phyloP scores from a whole-genome alignment of 2,888 invertebrate species.

The Caradrina clavipalpis region DNA sequence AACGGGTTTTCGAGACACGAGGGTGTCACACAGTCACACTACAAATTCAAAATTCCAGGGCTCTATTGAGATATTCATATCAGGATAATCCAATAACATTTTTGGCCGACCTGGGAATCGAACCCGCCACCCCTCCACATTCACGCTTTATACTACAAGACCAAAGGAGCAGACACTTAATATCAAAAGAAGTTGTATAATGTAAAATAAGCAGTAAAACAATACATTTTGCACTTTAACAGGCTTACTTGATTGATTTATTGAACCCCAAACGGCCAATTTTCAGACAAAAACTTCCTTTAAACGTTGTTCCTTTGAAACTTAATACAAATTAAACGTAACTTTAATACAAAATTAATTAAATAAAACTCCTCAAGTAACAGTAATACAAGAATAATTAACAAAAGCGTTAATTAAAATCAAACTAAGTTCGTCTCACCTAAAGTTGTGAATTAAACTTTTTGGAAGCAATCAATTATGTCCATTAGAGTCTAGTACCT shows the following conservation, averaged over 20 bases:
- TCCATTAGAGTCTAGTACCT: constrained; percentile 16
- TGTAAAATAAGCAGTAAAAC: too few species aligned
- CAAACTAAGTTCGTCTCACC: constrained; percentile 45
- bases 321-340: constrained; percentile 2
- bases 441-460: constrained; percentile 49
- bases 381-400: constrained; percentile 28
- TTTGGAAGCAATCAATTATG: constrained; percentile 50
- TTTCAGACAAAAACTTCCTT: background rate
- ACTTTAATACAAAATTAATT: constrained; percentile 41
- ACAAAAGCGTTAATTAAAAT: constrained; percentile 44
- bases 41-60: too few species aligned
- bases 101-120: too few species aligned
- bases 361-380: constrained; percentile 36
- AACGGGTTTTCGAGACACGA: too few species aligned
- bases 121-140: too few species aligned
- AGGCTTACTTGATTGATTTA: background rate
- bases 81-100: too few species aligned
- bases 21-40: too few species aligned
- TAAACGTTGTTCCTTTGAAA: background rate
- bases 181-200: too few species aligned
- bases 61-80: too few species aligned
- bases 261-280: background rate
- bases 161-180: too few species aligned
- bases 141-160: too few species aligned
- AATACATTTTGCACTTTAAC: background rate